Base-by-base conservation (phyloP, 2,888 invertebrate species). In the Augiades crinisus region DNA sequence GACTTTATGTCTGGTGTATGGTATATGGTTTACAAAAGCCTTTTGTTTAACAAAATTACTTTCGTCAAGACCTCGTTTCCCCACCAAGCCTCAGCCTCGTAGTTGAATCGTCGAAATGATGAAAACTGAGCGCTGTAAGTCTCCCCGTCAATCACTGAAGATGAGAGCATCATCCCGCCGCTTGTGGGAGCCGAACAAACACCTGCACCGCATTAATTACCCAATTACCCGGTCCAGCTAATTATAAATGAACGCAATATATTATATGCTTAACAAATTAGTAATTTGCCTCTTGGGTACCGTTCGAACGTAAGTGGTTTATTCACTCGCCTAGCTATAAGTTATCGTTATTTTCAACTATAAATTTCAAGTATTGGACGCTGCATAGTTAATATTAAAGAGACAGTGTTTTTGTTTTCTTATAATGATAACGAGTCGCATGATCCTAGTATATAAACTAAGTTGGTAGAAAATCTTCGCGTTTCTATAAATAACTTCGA, bases 181-280 rank as follows among this genome's bases (percentile, higher is more conserved):
- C 44, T 47, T 31, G 21, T 22, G 47, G 47, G 38, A 38, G 47
- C 38, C 12, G 37, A 47, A 40, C 43, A 51, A 58, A 62, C 65
- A 68, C 66, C 65, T 68, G 65, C 55, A 55, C 58, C 54, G 46
- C 57, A 68, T 64, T 64, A 65, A 68, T 70, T 62, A 60, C 38
- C 17, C 47, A 47, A 47, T 47, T 47, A 47, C 53, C 10, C 53
- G 51, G 75, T 71, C 74, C 75, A 63, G 69, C 75, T 80, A 76
- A 82, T 78, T 79, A 75, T 77, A 72, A 76, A 76, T 73, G 67
- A 63, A 55, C 53, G 68, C 67, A 62, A 79, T 78, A 69, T 67
- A 71, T 79, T 68, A 69, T 66, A 67, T 68, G 47, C 47, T 40
- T 65, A 64, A 65, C 68, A 63, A 68, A 67, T 47, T 47, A 65